Evolutionary conservation across 2,797 vertebrate genomes (phyloP), one percentile per base, ranked within the genome.

Genomic region (Presbytis comata): DNA sequence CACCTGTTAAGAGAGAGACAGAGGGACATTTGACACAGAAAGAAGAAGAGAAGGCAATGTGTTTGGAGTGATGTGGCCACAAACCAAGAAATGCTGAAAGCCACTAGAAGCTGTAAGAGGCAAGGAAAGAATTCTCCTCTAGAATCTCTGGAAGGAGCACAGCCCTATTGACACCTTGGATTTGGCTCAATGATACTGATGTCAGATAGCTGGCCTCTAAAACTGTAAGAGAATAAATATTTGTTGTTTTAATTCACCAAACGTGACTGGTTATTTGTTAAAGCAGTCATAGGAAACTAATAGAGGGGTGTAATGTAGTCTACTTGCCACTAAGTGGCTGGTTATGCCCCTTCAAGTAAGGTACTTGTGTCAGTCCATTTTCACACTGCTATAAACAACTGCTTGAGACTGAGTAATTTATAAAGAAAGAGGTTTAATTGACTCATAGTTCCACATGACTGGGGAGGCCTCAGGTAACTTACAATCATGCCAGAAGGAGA

Each of bases 191-290:
- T 53, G 39, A 46, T 36, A 78, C 22, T 39, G 46, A 92, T 97
- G 85, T 92, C 46, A 91, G 72, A 96, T 36, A 61, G 95, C 26
- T 64, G 78, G 48, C 46, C 46, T 89, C 87, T 16, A 95, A 41
- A 93, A 79, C n/a, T 86, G 3, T 44, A 57, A 96, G 36, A 41
- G 5, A 79, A 76, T 30, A 86, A 61, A 22, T 87, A 80, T 80
- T 14, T 93, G 5, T 70, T 53, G n/a, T 80, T 90, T 64, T 70
- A 86, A 82, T 36, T 12, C 85, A 76, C 70, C 28, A 92, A 50
- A 3, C 74, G 61, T 74, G 53, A 67, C 61, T 79, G 24, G 28
- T 39, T 61, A 53, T 93, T 95, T 86, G 28, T 80, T 89, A 87
- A 21, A 86, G 10, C 9, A 83, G 59, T 53, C 14, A 22, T 79